A percentile compares a stretch with the other conserved stretches of the same genome.
Conservation (phyloP, 2,888 invertebrate genomes). For the Eledona agricola region DNA sequence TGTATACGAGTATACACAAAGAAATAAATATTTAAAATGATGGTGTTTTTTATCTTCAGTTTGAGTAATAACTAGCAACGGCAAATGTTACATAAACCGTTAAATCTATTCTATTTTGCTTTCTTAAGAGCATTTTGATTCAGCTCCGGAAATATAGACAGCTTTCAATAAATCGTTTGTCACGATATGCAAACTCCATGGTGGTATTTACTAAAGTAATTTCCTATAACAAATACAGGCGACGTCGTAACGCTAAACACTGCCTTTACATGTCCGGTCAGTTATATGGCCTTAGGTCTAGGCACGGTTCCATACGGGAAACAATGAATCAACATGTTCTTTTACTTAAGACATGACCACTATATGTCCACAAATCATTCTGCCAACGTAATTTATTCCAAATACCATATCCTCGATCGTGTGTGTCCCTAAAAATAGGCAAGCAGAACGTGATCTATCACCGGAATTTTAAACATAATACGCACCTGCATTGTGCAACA, state of each 20-base stretch:
- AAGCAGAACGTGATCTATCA: slow-evolving; percentile 31
- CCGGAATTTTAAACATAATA: slow-evolving; percentile 11
- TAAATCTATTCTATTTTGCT: too few species aligned
- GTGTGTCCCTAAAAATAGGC: slow-evolving; percentile 28
- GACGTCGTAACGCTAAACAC: slow-evolving; percentile 50
- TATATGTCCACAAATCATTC: slow-evolving; percentile 49
- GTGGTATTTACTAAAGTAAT: slow-evolving; percentile 49
- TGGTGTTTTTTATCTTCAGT: too few species aligned
- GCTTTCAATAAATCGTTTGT: slow-evolving; percentile 18
- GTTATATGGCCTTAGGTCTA: slow-evolving; percentile 43
- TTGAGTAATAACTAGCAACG: too few species aligned
- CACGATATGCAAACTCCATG: slow-evolving; percentile 46
- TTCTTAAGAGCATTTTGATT: too few species aligned
- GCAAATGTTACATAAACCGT: too few species aligned
- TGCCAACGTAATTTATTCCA: slow-evolving; percentile 41
- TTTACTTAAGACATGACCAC: slow-evolving; percentile 47
- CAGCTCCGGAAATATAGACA: too few species aligned
- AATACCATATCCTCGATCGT: slow-evolving; percentile 38
- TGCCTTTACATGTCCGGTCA: slow-evolving; percentile 55
- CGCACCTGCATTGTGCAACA: too few species aligned
- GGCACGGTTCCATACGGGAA: slow-evolving; percentile 46
- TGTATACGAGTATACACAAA: too few species aligned
- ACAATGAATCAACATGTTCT: slow-evolving; percentile 54
- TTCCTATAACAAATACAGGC: slow-evolving; percentile 56
- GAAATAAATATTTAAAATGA: too few species aligned